Conservation (phyloP, 1,140 invertebrate species). For the Condylostylus longicornis region DNA sequence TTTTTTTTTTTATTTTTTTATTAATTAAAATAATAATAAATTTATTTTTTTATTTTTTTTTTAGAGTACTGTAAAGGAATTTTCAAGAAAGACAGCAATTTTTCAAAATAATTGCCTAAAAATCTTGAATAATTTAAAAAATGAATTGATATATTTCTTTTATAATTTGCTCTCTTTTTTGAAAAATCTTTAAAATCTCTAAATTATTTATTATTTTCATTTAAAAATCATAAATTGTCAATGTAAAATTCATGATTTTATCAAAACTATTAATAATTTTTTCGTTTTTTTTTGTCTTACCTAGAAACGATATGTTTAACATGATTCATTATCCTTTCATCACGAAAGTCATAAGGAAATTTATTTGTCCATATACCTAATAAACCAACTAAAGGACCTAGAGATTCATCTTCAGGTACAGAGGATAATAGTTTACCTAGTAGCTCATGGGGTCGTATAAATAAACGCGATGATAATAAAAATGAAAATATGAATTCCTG, state of each 20-base stretch:
- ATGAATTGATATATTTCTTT: no score
- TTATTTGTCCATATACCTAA: constrained; percentile 34
- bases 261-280: no score
- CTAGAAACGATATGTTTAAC: constrained; percentile 35
- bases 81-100: no score
- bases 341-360: constrained; percentile 49
- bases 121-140: no score
- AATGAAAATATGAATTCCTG: constrained; percentile 31
- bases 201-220: no score
- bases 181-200: no score
- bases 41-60: not conserved
- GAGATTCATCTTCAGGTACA: constrained; percentile 25
- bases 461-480: constrained; percentile 29
- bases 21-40: not conserved
- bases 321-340: constrained; percentile 43
- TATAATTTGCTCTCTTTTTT: no score
- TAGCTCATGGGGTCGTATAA: constrained; percentile 29
- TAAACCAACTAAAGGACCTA: constrained; percentile 26
- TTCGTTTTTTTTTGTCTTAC: constrained; percentile 18
- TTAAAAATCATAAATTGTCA: no score
- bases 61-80: no score
- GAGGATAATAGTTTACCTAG: constrained; percentile 27
- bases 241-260: no score
- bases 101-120: no score
- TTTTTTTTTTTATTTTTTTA: not conserved